A percentile compares a stretch with the other conserved stretches of the same genome.
Evolutionary conservation across 1,140 invertebrate species (phyloP).

Genomic region (Calephelis virginiensis): DNA sequence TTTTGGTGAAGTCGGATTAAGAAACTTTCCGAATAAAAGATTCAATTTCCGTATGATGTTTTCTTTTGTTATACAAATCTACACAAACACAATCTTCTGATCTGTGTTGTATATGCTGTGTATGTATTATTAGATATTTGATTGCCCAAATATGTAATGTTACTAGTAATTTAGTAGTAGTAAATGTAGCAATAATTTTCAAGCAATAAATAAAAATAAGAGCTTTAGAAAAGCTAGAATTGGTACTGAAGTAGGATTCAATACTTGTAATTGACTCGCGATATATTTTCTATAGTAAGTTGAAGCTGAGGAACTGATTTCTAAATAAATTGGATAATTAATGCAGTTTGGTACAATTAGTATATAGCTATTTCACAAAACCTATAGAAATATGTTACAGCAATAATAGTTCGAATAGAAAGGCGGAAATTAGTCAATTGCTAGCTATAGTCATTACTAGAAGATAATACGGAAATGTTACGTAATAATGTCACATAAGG

Average conservation of each 20-base stretch:
- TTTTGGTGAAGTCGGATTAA: too few species aligned
- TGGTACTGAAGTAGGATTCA: constrained; percentile 67
- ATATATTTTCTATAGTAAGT: constrained; percentile 72
- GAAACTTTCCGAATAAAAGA: constrained; percentile 1
- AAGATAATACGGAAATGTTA: constrained; percentile 54
- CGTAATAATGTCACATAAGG: constrained; percentile 62
- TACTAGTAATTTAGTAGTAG: constrained; percentile 52
- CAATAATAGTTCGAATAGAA: constrained; percentile 65
- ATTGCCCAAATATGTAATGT: constrained; percentile 36
- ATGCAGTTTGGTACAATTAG: constrained; percentile 65
- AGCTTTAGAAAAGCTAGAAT: constrained; percentile 74
- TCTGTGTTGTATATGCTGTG: constrained; percentile 9
- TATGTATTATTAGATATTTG: constrained; percentile 21
- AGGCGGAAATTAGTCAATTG: constrained; percentile 73
- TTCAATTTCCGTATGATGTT: constrained; percentile 7
- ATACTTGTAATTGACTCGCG: constrained; percentile 54
- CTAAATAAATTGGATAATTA: constrained; percentile 44
- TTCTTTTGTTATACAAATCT: neutral
- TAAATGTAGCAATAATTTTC: constrained; percentile 69
- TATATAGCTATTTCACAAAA: constrained; percentile 63
- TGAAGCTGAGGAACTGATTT: constrained; percentile 52
- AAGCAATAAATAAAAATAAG: constrained; percentile 66
- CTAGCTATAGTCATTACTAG: constrained; percentile 72
- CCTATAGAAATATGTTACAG: constrained; percentile 58
- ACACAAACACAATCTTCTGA: neutral